phyloP scores from a whole-genome alignment of 2,797 vertebrate species.

The Benthosema pterotum region DNA sequence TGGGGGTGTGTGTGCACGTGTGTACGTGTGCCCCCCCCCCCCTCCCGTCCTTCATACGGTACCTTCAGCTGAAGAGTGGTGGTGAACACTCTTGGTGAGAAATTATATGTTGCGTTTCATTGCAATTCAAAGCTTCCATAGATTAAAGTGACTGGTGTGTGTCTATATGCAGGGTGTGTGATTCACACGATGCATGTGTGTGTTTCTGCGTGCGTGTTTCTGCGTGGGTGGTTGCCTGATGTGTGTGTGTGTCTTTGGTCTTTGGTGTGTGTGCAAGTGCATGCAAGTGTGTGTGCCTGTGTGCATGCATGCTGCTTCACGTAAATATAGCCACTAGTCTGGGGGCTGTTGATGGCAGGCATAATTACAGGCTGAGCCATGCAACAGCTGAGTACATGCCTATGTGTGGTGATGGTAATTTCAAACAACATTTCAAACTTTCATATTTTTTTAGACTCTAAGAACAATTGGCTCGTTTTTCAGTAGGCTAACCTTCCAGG shows the following conservation, averaged over 20 bases:
- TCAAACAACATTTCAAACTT: no score
- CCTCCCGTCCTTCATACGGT: not conserved
- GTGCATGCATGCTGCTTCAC: constrained; percentile 22
- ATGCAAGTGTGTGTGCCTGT: not conserved
- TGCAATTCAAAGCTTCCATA: no score
- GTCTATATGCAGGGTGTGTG: no score
- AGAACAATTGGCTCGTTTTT: no score
- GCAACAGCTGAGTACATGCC: constrained; percentile 71
- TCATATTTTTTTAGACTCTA: no score
- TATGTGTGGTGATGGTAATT: no score
- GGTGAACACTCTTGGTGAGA: no score
- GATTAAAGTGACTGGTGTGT: no score
- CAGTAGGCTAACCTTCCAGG: no score
- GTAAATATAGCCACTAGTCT: constrained; percentile 79
- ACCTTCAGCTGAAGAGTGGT: no score
- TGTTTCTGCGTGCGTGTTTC: not conserved
- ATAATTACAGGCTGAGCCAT: constrained; percentile 79
- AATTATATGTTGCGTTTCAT: no score
- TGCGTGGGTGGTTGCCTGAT: not conserved
- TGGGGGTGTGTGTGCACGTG: not conserved
- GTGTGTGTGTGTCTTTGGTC: not conserved
- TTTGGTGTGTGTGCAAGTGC: not conserved
- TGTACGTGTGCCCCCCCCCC: not conserved
- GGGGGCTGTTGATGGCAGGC: constrained; percentile 78
- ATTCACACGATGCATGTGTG: no score